These are phyloP conservation scores for Cladopsammia gracilis DNA, from an alignment of 64 coral and sea anemone genomes.

Conservation along the genomic window DNA sequence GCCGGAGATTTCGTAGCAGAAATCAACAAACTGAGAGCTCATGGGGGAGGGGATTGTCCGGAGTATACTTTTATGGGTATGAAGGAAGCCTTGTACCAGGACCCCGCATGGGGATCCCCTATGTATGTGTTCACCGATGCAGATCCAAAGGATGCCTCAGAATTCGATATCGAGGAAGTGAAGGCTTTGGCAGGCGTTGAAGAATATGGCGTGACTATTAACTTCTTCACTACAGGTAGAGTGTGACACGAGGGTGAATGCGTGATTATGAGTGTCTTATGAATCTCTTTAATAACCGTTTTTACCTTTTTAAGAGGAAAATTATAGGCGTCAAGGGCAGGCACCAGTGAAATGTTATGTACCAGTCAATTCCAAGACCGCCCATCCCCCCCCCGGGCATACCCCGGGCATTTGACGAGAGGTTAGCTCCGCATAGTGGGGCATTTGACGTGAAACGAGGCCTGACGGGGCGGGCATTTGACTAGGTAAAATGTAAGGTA, in stretches of 20 bases:
- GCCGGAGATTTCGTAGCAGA: constrained; percentile 68
- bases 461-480: too few species aligned
- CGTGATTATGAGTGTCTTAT: too few species aligned
- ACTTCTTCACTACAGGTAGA: constrained; percentile 75
- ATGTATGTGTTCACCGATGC: constrained; percentile 95
- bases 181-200: constrained; percentile 18
- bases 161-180: constrained; percentile 50
- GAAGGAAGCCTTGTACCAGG: constrained; percentile 68
- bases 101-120: constrained; percentile 70
- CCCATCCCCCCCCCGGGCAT: too few species aligned
- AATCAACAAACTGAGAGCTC: constrained; percentile 64
- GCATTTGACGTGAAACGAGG: too few species aligned
- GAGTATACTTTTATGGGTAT: constrained; percentile 88
- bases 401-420: too few species aligned
- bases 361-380: too few species aligned
- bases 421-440: too few species aligned
- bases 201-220: constrained; percentile 61
- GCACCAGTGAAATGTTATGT: too few species aligned
- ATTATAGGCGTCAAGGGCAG: too few species aligned
- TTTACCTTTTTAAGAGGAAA: too few species aligned
- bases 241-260: not conserved
- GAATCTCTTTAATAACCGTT: too few species aligned
- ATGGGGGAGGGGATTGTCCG: constrained; percentile 73
- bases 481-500: too few species aligned
- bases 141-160: constrained; percentile 74